Conservation (phyloP, 2,888 invertebrate genomes). For the Acutogordius australiensis region DNA sequence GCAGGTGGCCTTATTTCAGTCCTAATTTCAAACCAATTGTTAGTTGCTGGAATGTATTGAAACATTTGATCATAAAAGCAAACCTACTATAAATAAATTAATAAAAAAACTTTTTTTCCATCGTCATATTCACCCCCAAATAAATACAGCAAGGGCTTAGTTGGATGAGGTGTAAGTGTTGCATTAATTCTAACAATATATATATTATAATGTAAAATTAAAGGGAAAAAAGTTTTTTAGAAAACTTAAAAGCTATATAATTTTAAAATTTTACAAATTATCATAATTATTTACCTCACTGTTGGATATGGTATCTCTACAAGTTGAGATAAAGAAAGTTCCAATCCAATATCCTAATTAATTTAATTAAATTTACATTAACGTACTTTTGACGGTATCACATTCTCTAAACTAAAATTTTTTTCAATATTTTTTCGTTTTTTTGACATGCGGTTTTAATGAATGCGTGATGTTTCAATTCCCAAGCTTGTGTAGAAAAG, state of each 20-base stretch:
- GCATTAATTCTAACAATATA: background rate
- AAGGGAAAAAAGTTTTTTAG: too few relatives aligned
- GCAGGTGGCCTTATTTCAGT: background rate
- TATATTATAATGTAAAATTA: too few relatives aligned
- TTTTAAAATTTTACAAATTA: too few relatives aligned
- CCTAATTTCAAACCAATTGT: background rate
- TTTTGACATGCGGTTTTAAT: too few relatives aligned
- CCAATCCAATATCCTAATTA: background rate
- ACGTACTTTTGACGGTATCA: too few relatives aligned
- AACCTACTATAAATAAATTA: background rate
- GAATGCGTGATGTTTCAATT: too few relatives aligned
- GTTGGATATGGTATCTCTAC: background rate
- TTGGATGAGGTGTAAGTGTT: background rate
- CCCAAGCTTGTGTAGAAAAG: too few relatives aligned
- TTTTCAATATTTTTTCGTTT: too few relatives aligned
- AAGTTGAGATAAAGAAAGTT: too few relatives aligned
- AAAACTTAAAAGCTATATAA: too few relatives aligned
- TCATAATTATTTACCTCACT: background rate
- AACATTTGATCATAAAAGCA: background rate
- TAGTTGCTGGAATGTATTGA: background rate
- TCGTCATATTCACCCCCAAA: slow-evolving; percentile 10
- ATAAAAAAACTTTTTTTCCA: slow-evolving; percentile 7
- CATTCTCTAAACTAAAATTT: too few relatives aligned
- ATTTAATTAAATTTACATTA: background rate
- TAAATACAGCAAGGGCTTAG: background rate